Base-by-base conservation (phyloP, 2,113 vertebrate species). In the Oreochromis aureus region DNA sequence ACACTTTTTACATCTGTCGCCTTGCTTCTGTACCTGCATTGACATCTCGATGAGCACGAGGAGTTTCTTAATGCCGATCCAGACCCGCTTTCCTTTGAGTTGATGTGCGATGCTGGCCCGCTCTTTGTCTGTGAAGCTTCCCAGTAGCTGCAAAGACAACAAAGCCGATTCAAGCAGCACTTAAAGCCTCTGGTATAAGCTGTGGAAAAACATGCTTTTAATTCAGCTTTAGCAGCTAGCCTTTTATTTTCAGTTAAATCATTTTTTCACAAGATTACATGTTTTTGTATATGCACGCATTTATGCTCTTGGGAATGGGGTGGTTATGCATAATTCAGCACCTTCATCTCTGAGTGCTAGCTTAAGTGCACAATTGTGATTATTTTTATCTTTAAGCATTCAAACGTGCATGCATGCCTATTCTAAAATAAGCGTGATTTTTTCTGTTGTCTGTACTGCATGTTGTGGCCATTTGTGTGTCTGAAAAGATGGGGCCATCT, bases 31-130 rank as follows among this genome's bases (percentile, higher is more conserved):
- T 92, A 99, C 99, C 96, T 99, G 99, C 85, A 99, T 92, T 0
- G 98, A 99, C 99, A 99, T 99, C 95, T 99, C 99, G 19, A 99
- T 99, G 92, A 99, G 95, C 97, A 99, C 99, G 16, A 99, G 97
- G 12, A 99, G 97, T 89, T 99, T 99, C 96, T 99, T 99, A 95
- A 99, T 98, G 22, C 99, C 99, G 3, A 99, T 99, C 98, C 98
- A 98, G 86, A 99, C 98, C 1, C 96, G 88, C 83, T 96, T 98
- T 78, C 97, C 97, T 94, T 98, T 99, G 86, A 99, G 97, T 22
- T 98, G 97, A 63, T 99, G 97, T 1, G 98, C 96, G 5, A 99
- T 99, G 13, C 94, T 97, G 92, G 95, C 95, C 11, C 98, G 97
- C 84, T 99, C 98, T 85, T 98, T 97, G 88, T 99, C 98, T 19